Percentiles rank a stretch among this genome's conserved stretches.
These are phyloP conservation scores for Pseudomyrmex dendroicus DNA, from an alignment of 1,140 invertebrate species.

Conservation along the genomic window DNA sequence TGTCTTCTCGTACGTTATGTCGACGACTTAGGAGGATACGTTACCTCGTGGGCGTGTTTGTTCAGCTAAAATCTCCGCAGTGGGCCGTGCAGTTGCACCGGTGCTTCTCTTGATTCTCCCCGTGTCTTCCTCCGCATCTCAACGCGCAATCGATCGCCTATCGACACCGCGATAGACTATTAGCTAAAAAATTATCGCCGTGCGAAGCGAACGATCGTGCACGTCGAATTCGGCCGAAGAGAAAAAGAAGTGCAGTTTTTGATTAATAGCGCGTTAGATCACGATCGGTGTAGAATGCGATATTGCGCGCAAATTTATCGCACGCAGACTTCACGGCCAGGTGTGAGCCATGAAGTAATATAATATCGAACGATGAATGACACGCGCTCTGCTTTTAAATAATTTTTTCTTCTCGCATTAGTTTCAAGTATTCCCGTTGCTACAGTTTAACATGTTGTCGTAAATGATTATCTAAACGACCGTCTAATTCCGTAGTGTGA, in stretches of 20 bases:
- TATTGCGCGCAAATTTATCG: conserved; percentile 25
- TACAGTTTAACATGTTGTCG: neutral
- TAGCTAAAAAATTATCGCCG: conserved; percentile 71
- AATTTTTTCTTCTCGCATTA: too few species aligned
- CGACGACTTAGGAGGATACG: conserved; percentile 73
- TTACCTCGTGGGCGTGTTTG: conserved; percentile 79
- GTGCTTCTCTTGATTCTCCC: conserved; percentile 13
- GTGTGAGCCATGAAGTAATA: neutral
- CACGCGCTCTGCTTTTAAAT: neutral
- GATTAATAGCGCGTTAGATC: conserved; percentile 23
- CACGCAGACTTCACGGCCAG: neutral
- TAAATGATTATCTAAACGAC: neutral
- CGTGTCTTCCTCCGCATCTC: neutral
- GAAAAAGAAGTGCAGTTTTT: neutral
- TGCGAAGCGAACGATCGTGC: conserved; percentile 27
- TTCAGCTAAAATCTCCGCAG: conserved; percentile 76
- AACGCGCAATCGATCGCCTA: conserved; percentile 69
- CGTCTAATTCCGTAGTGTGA: neutral
- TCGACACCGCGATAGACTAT: conserved; percentile 73
- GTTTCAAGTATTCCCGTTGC: too few species aligned
- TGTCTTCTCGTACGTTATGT: conserved; percentile 72
- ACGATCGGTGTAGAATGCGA: neutral
- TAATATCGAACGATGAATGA: neutral
- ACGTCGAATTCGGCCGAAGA: conserved; percentile 36
- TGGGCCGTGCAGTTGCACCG: conserved; percentile 73